These are phyloP conservation scores for Girardia tigrina DNA, from an alignment of 2,888 invertebrate genomes.

Conservation along the genomic window DNA sequence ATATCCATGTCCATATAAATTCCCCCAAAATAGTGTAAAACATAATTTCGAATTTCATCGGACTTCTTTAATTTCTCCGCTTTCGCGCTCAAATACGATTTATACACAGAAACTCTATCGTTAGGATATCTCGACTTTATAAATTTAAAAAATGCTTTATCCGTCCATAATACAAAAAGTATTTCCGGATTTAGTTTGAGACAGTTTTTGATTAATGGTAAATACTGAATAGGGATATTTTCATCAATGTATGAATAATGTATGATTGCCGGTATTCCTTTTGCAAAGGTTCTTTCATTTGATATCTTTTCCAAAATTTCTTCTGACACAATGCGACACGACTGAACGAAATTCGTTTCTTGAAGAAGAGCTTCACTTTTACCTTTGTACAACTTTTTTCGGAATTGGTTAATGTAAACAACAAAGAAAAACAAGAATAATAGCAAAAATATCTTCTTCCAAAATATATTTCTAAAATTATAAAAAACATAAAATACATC, in stretches of 20 bases:
- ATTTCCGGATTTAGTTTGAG: not conserved
- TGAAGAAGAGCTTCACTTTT: not conserved
- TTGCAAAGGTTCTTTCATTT: not conserved
- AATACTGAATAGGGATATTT: not conserved
- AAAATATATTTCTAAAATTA: not conserved
- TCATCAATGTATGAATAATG: slow-evolving; percentile 5
- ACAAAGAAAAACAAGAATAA: not conserved
- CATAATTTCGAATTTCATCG: not conserved
- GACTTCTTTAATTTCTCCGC: slow-evolving; percentile 18
- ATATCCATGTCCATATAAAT: slow-evolving; percentile 12
- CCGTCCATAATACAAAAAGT: not conserved
- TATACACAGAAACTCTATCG: not conserved
- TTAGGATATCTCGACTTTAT: not conserved
- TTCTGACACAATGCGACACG: not conserved
- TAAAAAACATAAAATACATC: not conserved
- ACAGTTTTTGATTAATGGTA: not conserved
- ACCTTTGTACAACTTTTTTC: not conserved
- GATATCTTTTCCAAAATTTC: not conserved
- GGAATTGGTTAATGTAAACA: not conserved
- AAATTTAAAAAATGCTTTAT: slow-evolving; percentile 11
- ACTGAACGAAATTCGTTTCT: not conserved
- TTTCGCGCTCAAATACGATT: not conserved
- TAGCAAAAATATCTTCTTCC: not conserved
- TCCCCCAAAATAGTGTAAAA: slow-evolving; percentile 4
- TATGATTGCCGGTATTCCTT: not conserved